phyloP scores from a whole-genome alignment of 2,888 invertebrate genomes.

The Lordiphosa fenestrarum region DNA sequence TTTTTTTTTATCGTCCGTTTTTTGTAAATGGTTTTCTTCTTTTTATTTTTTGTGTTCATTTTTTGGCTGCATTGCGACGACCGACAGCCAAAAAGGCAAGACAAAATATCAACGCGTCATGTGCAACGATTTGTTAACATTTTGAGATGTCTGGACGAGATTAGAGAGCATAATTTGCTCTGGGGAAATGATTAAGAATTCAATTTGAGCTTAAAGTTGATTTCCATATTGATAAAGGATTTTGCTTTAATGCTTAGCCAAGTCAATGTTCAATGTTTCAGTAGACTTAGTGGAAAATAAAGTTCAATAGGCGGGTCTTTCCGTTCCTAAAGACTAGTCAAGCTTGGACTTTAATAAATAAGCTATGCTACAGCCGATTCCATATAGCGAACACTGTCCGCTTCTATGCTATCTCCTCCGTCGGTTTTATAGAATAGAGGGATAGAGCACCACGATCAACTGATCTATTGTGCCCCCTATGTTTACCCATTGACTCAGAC shows the following conservation, averaged over 20 bases:
- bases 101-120: conserved; percentile 3
- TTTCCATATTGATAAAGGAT: background rate
- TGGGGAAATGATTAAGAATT: conserved; percentile 18
- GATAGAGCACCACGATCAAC: too few relatives aligned
- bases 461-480: too few relatives aligned
- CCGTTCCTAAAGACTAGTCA: too few relatives aligned
- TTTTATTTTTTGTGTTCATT: conserved; percentile 3
- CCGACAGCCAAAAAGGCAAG: conserved; percentile 27
- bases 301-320: too few relatives aligned
- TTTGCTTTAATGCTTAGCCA: background rate
- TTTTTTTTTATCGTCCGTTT: background rate
- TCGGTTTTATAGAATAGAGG: too few relatives aligned
- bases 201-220: background rate
- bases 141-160: conserved; percentile 53
- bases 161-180: conserved; percentile 30
- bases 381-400: too few relatives aligned
- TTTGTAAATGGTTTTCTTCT: background rate
- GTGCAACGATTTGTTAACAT: conserved; percentile 22
- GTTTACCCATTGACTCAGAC: too few relatives aligned
- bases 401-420: too few relatives aligned
- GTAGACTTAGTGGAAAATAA: too few relatives aligned
- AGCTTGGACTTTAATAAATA: too few relatives aligned
- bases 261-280: too few relatives aligned
- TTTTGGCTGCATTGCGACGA: conserved; percentile 48
- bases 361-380: too few relatives aligned